Evolutionary conservation across 2,888 invertebrate genomes (phyloP).

Genomic region (Scaptodrosophila latifasciaeformis): DNA sequence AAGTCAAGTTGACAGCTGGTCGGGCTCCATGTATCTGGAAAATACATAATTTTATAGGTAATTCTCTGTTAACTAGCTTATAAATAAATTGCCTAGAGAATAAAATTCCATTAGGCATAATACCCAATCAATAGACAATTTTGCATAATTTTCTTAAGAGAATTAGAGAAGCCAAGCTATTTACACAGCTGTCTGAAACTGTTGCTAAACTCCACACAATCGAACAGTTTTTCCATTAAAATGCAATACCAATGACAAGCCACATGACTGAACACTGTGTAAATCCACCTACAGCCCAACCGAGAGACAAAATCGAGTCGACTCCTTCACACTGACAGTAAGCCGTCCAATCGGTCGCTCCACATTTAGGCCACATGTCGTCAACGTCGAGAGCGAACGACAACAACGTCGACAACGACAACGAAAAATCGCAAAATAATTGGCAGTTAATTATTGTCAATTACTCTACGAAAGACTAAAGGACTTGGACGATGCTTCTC

Average conservation of each 20-base stretch:
- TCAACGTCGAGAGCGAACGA: no score
- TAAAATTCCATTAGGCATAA: slow-evolving; percentile 51
- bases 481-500: slow-evolving; percentile 3
- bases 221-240: slow-evolving; percentile 55
- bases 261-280: slow-evolving; percentile 32
- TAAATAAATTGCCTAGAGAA: no score
- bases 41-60: neutral
- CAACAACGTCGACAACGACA: no score
- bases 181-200: slow-evolving; percentile 32
- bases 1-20: slow-evolving; percentile 88
- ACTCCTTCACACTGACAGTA: neutral
- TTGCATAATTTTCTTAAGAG: slow-evolving; percentile 49
- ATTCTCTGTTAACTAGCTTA: no score
- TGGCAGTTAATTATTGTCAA: slow-evolving; percentile 71
- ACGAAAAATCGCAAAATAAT: slow-evolving; percentile 67
- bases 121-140: slow-evolving; percentile 58
- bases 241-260: slow-evolving; percentile 45
- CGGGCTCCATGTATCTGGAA: slow-evolving; percentile 83
- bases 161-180: slow-evolving; percentile 6
- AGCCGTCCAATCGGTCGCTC: neutral
- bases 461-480: slow-evolving; percentile 44
- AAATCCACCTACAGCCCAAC: slow-evolving; percentile 7
- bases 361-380: slow-evolving; percentile 19
- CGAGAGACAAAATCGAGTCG: slow-evolving; percentile 1
- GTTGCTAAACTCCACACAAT: slow-evolving; percentile 50